phyloP scores from a whole-genome alignment of 2,888 invertebrate genomes.

The Matsumyia berberina region DNA sequence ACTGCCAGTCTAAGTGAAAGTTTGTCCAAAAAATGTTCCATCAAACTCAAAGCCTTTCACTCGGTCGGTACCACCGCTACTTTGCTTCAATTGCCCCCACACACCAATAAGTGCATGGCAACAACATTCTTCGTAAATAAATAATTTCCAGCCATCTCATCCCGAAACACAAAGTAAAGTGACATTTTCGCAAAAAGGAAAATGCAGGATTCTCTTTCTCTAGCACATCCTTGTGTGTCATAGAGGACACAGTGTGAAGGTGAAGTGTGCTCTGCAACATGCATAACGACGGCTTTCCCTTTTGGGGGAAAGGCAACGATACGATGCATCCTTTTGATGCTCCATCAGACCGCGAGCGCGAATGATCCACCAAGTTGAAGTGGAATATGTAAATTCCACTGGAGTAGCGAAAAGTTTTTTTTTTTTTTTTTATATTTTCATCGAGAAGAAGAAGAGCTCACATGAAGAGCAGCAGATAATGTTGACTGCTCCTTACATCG shows the following conservation, averaged over 20 bases:
- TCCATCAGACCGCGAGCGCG: slow-evolving; percentile 61
- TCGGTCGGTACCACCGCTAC: too few relatives aligned
- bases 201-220: slow-evolving; percentile 37
- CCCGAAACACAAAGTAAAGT: slow-evolving; percentile 63
- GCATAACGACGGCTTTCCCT: slow-evolving; percentile 3
- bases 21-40: too few relatives aligned
- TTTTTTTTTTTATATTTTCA: slow-evolving; percentile 11
- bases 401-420: neutral
- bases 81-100: too few relatives aligned
- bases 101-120: neutral
- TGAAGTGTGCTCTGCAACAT: slow-evolving; percentile 47
- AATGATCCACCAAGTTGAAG: slow-evolving; percentile 17
- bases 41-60: too few relatives aligned
- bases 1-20: too few relatives aligned
- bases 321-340: slow-evolving; percentile 62
- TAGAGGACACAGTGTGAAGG: slow-evolving; percentile 19
- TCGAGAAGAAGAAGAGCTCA: slow-evolving; percentile 24
- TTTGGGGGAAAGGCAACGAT: slow-evolving; percentile 15
- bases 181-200: slow-evolving; percentile 51
- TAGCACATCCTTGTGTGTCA: slow-evolving; percentile 20
- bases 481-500: slow-evolving; percentile 54
- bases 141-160: slow-evolving; percentile 65
- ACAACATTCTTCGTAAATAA: slow-evolving; percentile 60
- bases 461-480: slow-evolving; percentile 39
- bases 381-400: slow-evolving; percentile 49